Evolutionary conservation across 2,113 vertebrate species (phyloP).

Genomic region (Ciconia maguari): DNA sequence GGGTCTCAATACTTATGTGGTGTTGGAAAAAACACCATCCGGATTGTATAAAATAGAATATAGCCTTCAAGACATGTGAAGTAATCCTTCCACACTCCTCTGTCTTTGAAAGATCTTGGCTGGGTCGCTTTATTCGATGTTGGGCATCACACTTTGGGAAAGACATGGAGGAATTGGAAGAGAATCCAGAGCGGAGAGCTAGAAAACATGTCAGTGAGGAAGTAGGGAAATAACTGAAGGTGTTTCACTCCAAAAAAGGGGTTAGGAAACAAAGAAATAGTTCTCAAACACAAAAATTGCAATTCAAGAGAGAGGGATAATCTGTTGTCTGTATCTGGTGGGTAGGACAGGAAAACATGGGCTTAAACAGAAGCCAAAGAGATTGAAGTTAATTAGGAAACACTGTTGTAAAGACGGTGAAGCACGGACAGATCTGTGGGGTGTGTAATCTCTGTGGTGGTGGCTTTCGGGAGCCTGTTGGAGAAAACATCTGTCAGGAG

Average conservation of each 20-base stretch:
- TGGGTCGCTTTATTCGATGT: neutral
- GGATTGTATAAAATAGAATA: neutral
- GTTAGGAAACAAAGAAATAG: neutral
- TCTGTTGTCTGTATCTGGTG: neutral
- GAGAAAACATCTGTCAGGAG: neutral
- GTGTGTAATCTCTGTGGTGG: neutral
- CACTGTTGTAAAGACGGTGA: fast-evolving
- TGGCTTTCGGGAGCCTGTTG: neutral
- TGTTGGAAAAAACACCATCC: neutral
- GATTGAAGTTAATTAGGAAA: neutral
- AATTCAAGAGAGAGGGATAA: too few species aligned
- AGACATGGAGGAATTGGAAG: neutral
- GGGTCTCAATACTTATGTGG: neutral
- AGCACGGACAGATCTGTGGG: neutral
- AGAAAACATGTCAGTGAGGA: neutral
- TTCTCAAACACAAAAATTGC: neutral
- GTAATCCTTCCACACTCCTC: neutral
- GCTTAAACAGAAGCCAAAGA: neutral
- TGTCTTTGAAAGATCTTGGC: neutral
- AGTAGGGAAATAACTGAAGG: neutral
- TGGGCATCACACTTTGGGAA: neutral
- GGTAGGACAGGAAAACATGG: neutral
- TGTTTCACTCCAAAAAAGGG: neutral
- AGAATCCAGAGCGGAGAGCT: neutral
- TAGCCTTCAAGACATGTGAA: neutral